phyloP scores from a whole-genome alignment of 2,113 vertebrate genomes.

The Xenopus tropicalis region UCB_Xtro_10.0 CM004447.2:86386001-86386500 shows the following conservation, averaged over 20 bases:
- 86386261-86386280: constrained; percentile 41
- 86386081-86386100: too few relatives aligned
- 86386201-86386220: not conserved
- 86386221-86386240: not conserved
- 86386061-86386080: too few relatives aligned
- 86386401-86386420: constrained; percentile 49
- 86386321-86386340: constrained; percentile 44
- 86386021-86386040: too few relatives aligned
- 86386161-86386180: too few relatives aligned
- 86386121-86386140: too few relatives aligned
- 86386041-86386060: too few relatives aligned
- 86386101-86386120: too few relatives aligned
- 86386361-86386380: constrained; percentile 46
- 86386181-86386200: too few relatives aligned
- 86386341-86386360: constrained; percentile 48
- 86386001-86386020: too few relatives aligned
- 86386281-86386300: constrained; percentile 49
- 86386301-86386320: constrained; percentile 51
- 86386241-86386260: constrained; percentile 39
- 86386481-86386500: constrained; percentile 45
- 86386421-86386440: constrained; percentile 50
- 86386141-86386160: too few relatives aligned
- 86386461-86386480: constrained; percentile 48
- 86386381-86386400: constrained; percentile 53
- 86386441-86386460: constrained; percentile 56